Conservation (phyloP, 2,888 invertebrate genomes). For the Physocephala rufipes region DNA sequence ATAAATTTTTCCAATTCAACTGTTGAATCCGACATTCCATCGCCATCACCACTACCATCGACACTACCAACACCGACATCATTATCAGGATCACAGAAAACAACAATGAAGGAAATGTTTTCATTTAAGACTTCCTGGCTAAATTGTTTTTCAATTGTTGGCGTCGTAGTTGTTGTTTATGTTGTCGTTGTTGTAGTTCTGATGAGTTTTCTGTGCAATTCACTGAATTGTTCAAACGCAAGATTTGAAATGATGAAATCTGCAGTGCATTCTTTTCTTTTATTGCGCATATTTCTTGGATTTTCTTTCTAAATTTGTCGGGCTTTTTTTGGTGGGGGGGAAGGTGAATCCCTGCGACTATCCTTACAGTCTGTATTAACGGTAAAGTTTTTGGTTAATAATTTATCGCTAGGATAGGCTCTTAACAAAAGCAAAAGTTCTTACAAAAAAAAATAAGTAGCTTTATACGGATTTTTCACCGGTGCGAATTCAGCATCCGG, state of each 20-base stretch:
- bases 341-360: conserved; percentile 1
- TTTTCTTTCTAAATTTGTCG: conserved; percentile 39
- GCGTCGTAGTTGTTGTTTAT: conserved; percentile 10
- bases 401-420: no score
- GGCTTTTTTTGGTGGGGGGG: conserved; percentile 27
- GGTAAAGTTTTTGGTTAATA: background rate
- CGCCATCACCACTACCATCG: conserved; percentile 16
- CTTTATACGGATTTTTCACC: no score
- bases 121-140: conserved; percentile 50
- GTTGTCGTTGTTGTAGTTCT: conserved; percentile 6
- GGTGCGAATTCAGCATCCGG: no score
- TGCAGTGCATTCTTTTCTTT: conserved; percentile 37
- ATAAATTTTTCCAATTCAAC: conserved; percentile 45
- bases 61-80: conserved; percentile 1
- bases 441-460: no score
- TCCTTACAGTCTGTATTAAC: conserved; percentile 25
- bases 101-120: conserved; percentile 24
- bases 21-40: background rate
- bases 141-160: conserved; percentile 4
- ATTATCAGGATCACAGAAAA: conserved; percentile 13
- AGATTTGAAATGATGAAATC: conserved; percentile 45
- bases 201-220: conserved; percentile 28
- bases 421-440: no score
- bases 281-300: conserved; percentile 59
- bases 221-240: conserved; percentile 44